Percentiles rank a stretch among this genome's conserved stretches.
Conservation (phyloP, 2,797 vertebrate genomes). For the Glyptemys insculpta region DNA sequence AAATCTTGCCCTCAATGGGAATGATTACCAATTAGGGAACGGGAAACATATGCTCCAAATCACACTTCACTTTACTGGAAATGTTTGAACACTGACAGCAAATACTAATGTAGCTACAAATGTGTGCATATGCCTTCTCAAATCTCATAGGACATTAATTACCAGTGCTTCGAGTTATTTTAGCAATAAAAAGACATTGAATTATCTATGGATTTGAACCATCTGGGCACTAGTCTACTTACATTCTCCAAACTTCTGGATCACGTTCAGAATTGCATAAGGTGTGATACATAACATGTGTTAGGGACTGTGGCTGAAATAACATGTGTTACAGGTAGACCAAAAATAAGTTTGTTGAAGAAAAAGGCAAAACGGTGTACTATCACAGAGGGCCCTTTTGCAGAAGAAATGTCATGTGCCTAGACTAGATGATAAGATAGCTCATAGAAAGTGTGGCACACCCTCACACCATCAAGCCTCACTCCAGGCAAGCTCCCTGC, state of each 20-base stretch:
- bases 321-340: background rate
- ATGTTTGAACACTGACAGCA: conserved; percentile 74
- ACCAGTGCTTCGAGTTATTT: conserved; percentile 66
- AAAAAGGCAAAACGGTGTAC: background rate
- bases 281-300: background rate
- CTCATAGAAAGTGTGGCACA: background rate
- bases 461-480: background rate
- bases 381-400: background rate
- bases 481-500: background rate
- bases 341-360: background rate
- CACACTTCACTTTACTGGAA: conserved; percentile 73
- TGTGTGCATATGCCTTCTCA: conserved; percentile 67
- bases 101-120: conserved; percentile 71
- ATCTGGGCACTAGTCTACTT: conserved; percentile 36
- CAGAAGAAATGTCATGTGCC: background rate
- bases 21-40: conserved; percentile 62
- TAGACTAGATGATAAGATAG: background rate
- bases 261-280: conserved; percentile 8
- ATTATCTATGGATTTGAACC: conserved; percentile 70
- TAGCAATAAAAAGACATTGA: conserved; percentile 61
- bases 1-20: conserved; percentile 43
- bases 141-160: conserved; percentile 71
- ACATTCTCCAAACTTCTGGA: conserved; percentile 32
- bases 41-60: conserved; percentile 76
- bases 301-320: background rate